A percentile compares a stretch with the other conserved stretches of the same genome.
These are phyloP conservation scores for Chaitophorus viminalis DNA, from an alignment of 2,888 invertebrate genomes.

Conservation along the genomic window DNA sequence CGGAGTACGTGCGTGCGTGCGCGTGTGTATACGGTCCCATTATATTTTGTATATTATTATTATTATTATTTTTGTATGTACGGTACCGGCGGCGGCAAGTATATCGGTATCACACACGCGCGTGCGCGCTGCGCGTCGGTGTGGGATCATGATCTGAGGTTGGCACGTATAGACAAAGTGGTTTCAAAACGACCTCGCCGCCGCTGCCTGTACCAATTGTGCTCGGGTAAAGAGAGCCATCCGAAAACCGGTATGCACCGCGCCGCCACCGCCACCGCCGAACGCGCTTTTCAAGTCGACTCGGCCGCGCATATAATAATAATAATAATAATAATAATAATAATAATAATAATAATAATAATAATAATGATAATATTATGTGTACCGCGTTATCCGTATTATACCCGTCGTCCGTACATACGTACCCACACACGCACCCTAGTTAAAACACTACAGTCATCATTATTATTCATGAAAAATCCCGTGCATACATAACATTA, in stretches of 20 bases:
- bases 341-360: too few relatives aligned
- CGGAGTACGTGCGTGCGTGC: neutral
- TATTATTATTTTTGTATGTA: neutral
- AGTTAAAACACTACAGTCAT: constrained; percentile 37
- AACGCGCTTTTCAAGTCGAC: constrained; percentile 28
- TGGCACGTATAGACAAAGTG: constrained; percentile 51
- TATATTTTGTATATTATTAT: too few relatives aligned
- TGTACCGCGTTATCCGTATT: too few relatives aligned
- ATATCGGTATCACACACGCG: constrained; percentile 36
- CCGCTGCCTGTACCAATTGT: constrained; percentile 22
- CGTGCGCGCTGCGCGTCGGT: constrained; percentile 28
- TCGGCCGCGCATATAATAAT: neutral
- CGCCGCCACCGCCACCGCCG: neutral
- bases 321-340: too few relatives aligned
- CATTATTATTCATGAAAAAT: too few relatives aligned
- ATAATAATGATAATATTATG: too few relatives aligned
- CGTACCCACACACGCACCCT: neutral
- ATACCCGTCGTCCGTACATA: neutral
- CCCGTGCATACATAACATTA: too few relatives aligned
- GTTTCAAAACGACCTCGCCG: constrained; percentile 52
- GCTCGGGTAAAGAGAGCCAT: constrained; percentile 32
- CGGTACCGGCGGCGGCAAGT: neutral
- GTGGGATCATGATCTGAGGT: constrained; percentile 46
- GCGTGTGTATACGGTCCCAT: neutral
- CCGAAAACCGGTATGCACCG: constrained; percentile 49